Evolutionary conservation across 2,797 vertebrate species (phyloP).

Genomic region (Chromis chromis): DNA sequence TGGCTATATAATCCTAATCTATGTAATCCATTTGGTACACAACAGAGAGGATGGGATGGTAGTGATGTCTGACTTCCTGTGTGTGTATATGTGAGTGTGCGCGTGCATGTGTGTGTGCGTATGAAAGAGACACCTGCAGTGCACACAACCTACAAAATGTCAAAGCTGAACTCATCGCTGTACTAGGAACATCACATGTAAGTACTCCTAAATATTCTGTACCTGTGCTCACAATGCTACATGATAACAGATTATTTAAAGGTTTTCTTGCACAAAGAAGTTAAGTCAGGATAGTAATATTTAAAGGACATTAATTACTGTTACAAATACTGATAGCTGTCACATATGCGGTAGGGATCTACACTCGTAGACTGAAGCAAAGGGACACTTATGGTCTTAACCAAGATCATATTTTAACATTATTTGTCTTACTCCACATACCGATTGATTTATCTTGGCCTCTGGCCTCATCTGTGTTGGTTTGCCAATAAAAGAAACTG

Average conservation of each 20-base stretch:
- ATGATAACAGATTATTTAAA: constrained; percentile 9
- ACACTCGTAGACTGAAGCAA: constrained; percentile 10
- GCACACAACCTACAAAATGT: constrained; percentile 60
- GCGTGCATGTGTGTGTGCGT: constrained; percentile 4
- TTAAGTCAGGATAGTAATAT: not conserved
- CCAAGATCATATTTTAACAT: constrained; percentile 5
- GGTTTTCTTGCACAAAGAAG: not conserved
- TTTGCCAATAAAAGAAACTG: not conserved
- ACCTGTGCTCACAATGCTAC: not conserved
- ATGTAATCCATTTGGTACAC: constrained; percentile 28
- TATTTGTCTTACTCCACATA: not conserved
- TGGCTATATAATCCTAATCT: not conserved
- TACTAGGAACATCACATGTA: constrained; percentile 72
- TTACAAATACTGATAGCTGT: constrained; percentile 13
- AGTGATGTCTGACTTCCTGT: constrained; percentile 66
- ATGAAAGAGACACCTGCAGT: constrained; percentile 43
- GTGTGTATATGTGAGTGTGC: constrained; percentile 41
- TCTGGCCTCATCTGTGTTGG: constrained; percentile 7
- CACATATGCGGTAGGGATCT: constrained; percentile 5
- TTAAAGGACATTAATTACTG: not conserved
- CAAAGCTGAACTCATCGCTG: constrained; percentile 66
- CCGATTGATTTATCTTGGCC: constrained; percentile 6
- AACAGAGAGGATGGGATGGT: constrained; percentile 53
- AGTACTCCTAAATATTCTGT: constrained; percentile 56
- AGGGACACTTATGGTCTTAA: constrained; percentile 5